Percentiles rank a stretch among this genome's conserved stretches.
Evolutionary conservation across 2,888 invertebrate species (phyloP).

Genomic region (Nephrotoma flavescens): DNA sequence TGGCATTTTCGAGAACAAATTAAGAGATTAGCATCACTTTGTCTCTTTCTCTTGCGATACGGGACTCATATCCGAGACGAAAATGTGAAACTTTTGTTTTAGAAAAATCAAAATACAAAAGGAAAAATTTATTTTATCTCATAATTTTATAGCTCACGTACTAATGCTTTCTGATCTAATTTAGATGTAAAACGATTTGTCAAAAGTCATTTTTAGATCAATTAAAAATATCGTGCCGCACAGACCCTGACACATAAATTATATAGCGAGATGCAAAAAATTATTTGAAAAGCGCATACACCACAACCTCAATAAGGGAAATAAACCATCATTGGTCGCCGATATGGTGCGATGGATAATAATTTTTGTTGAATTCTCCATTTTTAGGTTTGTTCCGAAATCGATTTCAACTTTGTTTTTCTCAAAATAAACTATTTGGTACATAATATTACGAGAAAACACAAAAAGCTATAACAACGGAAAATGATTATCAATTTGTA

Average conservation of each 20-base stretch:
- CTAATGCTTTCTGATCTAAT: background rate
- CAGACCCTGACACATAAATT: too few relatives aligned
- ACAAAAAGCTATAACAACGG: background rate
- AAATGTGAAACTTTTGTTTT: background rate
- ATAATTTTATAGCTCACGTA: background rate
- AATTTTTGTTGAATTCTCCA: background rate
- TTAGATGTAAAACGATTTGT: background rate
- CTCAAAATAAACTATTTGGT: background rate
- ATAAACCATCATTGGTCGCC: background rate
- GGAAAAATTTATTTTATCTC: background rate
- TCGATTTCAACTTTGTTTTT: background rate
- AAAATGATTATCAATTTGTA: background rate
- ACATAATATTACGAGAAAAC: background rate
- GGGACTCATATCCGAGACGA: background rate
- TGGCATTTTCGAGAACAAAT: background rate
- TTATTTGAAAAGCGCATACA: too few relatives aligned
- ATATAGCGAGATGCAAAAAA: too few relatives aligned
- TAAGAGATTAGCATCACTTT: background rate
- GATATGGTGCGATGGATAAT: background rate
- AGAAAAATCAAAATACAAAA: too few relatives aligned
- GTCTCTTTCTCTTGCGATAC: background rate
- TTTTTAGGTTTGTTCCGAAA: background rate
- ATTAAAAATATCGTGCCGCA: background rate
- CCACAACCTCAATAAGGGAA: background rate
- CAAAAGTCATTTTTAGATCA: background rate